Conservation (phyloP, 2,113 vertebrate species). For the Syrmaticus mikado region DNA sequence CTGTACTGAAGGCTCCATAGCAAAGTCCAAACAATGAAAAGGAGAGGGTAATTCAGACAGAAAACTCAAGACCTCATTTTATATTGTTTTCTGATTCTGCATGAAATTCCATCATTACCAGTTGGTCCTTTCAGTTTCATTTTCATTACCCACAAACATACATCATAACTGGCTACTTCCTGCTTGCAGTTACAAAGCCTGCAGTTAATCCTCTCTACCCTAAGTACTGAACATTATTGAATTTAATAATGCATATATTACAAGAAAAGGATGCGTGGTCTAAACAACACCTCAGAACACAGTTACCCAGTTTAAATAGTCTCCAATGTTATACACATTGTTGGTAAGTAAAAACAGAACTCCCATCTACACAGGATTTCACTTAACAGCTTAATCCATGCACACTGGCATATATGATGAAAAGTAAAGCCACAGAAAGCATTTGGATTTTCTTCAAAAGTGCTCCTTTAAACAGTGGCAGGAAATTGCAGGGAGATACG, state of each 20-base stretch:
- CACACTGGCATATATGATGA: background rate
- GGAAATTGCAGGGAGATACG: background rate
- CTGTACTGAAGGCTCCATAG: background rate
- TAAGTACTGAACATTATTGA: background rate
- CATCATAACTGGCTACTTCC: background rate
- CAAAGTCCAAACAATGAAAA: background rate
- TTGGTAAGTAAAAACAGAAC: background rate
- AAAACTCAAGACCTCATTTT: background rate
- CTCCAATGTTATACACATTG: background rate
- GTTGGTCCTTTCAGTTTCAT: background rate
- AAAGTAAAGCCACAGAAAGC: background rate
- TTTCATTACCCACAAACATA: background rate
- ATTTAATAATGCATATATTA: background rate
- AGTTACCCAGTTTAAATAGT: background rate
- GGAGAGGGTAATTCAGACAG: background rate
- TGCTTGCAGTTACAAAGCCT: background rate
- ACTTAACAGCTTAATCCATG: background rate
- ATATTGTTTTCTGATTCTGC: background rate
- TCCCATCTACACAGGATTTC: background rate
- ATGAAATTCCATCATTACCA: background rate
- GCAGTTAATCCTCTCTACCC: background rate
- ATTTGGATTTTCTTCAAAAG: background rate
- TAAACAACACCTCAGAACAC: background rate
- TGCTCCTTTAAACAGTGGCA: background rate
- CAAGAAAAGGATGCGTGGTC: background rate